Percentiles rank a stretch among this genome's conserved stretches.
Conservation (phyloP, 2,113 vertebrate species). For the Stictonetta naevosa region DNA sequence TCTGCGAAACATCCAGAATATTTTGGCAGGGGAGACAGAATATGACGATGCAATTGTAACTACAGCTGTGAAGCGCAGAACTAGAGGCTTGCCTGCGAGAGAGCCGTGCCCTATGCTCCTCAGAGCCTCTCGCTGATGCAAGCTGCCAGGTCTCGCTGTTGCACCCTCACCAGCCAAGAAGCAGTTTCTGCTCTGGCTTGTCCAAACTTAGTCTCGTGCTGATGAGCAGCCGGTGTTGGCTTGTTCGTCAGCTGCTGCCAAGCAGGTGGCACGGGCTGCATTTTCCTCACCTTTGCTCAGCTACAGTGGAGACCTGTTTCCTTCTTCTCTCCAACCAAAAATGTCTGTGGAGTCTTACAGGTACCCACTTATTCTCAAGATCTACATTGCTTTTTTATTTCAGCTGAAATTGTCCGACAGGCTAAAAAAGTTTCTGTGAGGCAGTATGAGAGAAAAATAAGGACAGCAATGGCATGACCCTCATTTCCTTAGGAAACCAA, state of each 20-base stretch:
- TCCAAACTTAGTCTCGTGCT: neutral
- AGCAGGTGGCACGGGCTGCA: neutral
- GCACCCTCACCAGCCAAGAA: neutral
- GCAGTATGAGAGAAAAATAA: slow-evolving; percentile 45
- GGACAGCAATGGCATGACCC: slow-evolving; percentile 7
- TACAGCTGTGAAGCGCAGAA: neutral
- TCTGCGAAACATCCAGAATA: neutral
- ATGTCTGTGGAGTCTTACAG: neutral
- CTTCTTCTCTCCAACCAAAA: neutral
- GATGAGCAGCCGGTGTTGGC: neutral
- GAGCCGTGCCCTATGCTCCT: neutral
- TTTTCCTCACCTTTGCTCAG: slow-evolving; percentile 30
- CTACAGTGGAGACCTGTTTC: neutral
- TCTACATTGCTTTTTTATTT: neutral
- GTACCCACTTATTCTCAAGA: neutral
- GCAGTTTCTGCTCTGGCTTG: neutral
- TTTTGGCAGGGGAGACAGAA: neutral
- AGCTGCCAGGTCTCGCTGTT: neutral
- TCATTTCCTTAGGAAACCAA: slow-evolving; percentile 45
- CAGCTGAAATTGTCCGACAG: neutral
- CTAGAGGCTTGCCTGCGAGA: neutral
- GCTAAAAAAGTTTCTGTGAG: slow-evolving; percentile 24
- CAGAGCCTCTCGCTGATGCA: neutral
- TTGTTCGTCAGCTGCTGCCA: neutral
- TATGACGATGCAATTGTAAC: neutral